Conservation (phyloP, 2,797 vertebrate species). For the Chiloscyllium punctatum region DNA sequence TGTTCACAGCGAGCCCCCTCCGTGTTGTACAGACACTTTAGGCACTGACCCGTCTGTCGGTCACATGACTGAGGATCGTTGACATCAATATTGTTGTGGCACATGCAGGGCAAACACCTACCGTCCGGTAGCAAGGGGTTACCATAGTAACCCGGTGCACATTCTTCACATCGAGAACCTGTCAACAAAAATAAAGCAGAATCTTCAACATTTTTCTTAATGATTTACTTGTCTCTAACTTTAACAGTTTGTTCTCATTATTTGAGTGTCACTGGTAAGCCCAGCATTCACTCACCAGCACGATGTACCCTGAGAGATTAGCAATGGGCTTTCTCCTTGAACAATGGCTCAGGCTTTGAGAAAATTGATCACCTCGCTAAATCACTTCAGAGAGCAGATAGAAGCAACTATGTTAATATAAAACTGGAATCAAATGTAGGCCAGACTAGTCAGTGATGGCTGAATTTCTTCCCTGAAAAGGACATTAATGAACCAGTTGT, state of each 20-base stretch:
- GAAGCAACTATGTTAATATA: neutral
- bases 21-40: constrained; percentile 82
- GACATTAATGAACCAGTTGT: neutral
- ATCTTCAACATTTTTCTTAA: too few species aligned
- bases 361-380: neutral
- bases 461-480: neutral
- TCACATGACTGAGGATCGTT: constrained; percentile 73
- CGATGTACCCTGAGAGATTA: neutral
- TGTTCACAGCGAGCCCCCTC: constrained; percentile 74
- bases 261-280: neutral
- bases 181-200: neutral
- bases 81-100: constrained; percentile 84
- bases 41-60: constrained; percentile 71
- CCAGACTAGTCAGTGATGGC: neutral
- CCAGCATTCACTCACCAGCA: neutral
- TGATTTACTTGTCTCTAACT: neutral
- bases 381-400: neutral
- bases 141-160: constrained; percentile 83
- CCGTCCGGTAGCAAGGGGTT: constrained; percentile 75
- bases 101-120: constrained; percentile 78
- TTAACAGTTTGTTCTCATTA: neutral
- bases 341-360: neutral
- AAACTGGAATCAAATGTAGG: neutral
- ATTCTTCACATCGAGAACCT: constrained; percentile 85
- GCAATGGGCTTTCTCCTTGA: neutral